A percentile compares a stretch with the other conserved stretches of the same genome.
Conservation (phyloP, 2,888 invertebrate species). For the Orchestes rusci region DNA sequence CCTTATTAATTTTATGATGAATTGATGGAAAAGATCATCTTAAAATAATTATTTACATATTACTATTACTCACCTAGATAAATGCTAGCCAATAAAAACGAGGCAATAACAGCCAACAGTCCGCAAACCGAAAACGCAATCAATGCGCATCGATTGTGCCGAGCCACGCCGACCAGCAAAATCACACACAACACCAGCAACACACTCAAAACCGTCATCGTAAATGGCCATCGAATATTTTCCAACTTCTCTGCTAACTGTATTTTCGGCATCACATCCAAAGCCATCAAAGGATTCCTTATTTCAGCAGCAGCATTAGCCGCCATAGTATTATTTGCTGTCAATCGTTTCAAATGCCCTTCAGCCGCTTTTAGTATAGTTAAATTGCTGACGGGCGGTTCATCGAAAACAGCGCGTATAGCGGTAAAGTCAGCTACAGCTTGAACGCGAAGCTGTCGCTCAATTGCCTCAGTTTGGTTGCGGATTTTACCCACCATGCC, state of each 20-base stretch:
- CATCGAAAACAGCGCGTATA: slow-evolving; percentile 69
- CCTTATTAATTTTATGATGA: no score
- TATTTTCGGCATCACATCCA: slow-evolving; percentile 58
- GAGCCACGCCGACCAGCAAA: slow-evolving; percentile 80
- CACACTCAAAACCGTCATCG: slow-evolving; percentile 80
- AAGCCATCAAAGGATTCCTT: slow-evolving; percentile 49
- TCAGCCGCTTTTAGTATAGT: slow-evolving; percentile 67
- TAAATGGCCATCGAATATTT: slow-evolving; percentile 74
- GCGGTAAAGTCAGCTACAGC: slow-evolving; percentile 59
- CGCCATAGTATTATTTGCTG: slow-evolving; percentile 68
- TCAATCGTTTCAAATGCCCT: slow-evolving; percentile 60
- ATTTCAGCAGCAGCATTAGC: slow-evolving; percentile 71
- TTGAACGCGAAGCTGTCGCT: slow-evolving; percentile 55
- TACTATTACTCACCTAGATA: slow-evolving; percentile 49
- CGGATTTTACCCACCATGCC: slow-evolving; percentile 70
- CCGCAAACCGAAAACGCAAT: slow-evolving; percentile 85
- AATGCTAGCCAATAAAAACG: slow-evolving; percentile 83
- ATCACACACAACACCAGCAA: slow-evolving; percentile 83
- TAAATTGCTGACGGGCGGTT: slow-evolving; percentile 72
- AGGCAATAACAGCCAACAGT: slow-evolving; percentile 76
- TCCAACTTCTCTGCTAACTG: slow-evolving; percentile 63
- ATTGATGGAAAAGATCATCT: no score
- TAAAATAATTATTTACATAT: neutral
- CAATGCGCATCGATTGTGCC: slow-evolving; percentile 82
- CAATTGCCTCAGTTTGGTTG: slow-evolving; percentile 74